Evolutionary conservation across 2,797 vertebrate species (phyloP).

Genomic region (Ctenopoma kingsleyae): DNA sequence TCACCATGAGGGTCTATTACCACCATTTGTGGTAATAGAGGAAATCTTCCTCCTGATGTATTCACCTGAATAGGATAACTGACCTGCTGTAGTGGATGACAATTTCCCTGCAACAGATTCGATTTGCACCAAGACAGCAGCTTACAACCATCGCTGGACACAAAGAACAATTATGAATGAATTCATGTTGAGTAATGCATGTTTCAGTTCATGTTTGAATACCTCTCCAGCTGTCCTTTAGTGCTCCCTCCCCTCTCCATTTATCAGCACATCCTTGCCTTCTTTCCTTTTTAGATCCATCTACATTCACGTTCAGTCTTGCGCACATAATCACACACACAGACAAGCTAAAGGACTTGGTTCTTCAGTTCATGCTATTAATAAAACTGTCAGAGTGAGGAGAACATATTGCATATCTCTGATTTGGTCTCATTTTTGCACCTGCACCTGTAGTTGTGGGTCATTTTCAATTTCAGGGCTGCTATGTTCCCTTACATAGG

Average conservation of each 20-base stretch:
- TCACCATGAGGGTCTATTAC: neutral
- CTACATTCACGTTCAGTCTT: neutral
- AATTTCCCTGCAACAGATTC: neutral
- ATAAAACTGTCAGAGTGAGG: neutral
- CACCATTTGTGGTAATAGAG: neutral
- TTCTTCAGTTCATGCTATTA: neutral
- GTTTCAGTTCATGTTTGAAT: neutral
- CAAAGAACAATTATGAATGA: neutral
- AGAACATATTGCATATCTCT: neutral
- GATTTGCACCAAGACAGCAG: slow-evolving; percentile 2
- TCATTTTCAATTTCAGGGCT: slow-evolving; percentile 20
- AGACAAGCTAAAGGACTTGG: neutral
- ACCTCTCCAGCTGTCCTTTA: neutral
- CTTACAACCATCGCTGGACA: too few relatives aligned
- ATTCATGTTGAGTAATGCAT: neutral
- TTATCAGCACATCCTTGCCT: neutral
- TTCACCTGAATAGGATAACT: neutral
- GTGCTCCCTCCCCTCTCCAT: neutral
- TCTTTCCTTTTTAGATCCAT: neutral
- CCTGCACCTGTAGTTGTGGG: slow-evolving; percentile 1
- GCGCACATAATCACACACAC: too few relatives aligned
- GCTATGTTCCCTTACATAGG: neutral
- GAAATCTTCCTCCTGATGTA: neutral
- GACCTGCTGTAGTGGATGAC: neutral
- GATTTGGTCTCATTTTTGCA: neutral